Evolutionary conservation across 2,888 invertebrate species (phyloP).

Genomic region (Sacculina carcini): DNA sequence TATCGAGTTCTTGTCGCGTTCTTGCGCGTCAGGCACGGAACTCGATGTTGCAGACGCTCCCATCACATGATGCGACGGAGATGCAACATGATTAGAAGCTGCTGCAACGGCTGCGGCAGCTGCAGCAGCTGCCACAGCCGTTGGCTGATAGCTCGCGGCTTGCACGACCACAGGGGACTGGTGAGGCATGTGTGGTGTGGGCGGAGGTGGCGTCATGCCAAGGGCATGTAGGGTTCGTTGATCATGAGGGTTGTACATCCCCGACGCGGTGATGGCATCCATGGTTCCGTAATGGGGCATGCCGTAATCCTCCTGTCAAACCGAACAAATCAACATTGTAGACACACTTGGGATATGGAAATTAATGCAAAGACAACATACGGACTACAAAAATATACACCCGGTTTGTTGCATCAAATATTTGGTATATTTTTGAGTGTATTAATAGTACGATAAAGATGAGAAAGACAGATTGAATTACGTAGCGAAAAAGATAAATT

Average conservation of each 20-base stretch:
- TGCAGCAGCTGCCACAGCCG: too few species aligned
- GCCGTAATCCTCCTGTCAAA: slow-evolving; percentile 3
- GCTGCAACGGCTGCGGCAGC: too few species aligned
- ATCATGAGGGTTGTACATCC: slow-evolving; percentile 1
- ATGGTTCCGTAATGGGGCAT: background rate
- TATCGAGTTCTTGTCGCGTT: slow-evolving; percentile 93
- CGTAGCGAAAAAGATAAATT: too few species aligned
- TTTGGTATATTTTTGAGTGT: too few species aligned
- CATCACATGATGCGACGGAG: slow-evolving; percentile 12
- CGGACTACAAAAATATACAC: too few species aligned
- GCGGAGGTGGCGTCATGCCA: background rate
- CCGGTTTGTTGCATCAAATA: too few species aligned
- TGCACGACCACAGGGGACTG: too few species aligned
- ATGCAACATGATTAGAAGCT: background rate
- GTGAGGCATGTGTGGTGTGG: background rate
- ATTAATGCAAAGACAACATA: too few species aligned
- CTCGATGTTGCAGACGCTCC: slow-evolving; percentile 12
- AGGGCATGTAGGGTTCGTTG: background rate
- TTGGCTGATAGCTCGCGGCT: background rate
- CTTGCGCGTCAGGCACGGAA: slow-evolving; percentile 58
- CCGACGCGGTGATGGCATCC: background rate
- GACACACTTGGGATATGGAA: too few species aligned
- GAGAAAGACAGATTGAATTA: too few species aligned
- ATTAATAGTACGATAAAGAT: too few species aligned
- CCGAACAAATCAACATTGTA: too few species aligned